Evolutionary conservation across 1,140 invertebrate genomes (phyloP).

Genomic region (Caerostris darwini): DNA sequence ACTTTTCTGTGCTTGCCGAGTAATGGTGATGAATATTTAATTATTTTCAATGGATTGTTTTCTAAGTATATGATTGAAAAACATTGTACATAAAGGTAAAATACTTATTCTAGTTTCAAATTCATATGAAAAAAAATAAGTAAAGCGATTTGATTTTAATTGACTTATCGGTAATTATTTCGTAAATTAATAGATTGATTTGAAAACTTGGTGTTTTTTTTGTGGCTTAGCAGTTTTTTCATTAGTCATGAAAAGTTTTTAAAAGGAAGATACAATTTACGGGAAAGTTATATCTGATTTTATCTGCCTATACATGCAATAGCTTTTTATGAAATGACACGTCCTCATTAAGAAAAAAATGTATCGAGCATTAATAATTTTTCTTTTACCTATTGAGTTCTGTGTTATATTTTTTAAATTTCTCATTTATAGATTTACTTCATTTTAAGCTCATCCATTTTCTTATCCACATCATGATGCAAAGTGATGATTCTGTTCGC

Average conservation of each 20-base stretch:
- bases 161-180: neutral
- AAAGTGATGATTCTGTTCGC: slow-evolving; percentile 73
- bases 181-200: neutral
- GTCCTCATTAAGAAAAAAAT: neutral
- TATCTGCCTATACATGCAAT: neutral
- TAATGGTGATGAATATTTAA: slow-evolving; percentile 35
- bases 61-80: neutral
- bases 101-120: neutral
- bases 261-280: neutral
- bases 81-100: neutral
- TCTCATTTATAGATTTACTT: neutral
- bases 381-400: neutral
- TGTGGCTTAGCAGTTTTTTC: neutral
- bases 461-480: slow-evolving; percentile 51
- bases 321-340: neutral
- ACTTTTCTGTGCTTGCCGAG: slow-evolving; percentile 24
- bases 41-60: neutral
- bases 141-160: neutral
- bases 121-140: neutral
- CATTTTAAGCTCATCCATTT: slow-evolving; percentile 41
- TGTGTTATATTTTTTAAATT: neutral
- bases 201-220: neutral
- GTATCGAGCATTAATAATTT: neutral
- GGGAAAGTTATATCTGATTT: neutral
- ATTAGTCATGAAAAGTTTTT: neutral